Percentiles rank a stretch among this genome's conserved stretches.
These are phyloP conservation scores for Collichthys lucidus DNA, from an alignment of 2,113 vertebrate genomes.

Conservation along the genomic window DNA sequence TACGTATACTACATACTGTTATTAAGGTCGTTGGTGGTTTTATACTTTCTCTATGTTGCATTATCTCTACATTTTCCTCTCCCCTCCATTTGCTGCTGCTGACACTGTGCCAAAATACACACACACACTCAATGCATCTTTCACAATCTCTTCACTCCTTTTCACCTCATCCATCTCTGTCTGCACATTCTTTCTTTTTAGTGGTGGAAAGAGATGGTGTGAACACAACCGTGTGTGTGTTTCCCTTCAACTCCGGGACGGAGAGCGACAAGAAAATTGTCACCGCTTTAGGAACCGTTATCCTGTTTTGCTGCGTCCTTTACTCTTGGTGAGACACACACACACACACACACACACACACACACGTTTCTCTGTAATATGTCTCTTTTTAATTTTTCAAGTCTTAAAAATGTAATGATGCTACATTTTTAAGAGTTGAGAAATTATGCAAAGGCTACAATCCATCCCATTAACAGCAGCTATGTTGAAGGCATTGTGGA, in stretches of 20 bases:
- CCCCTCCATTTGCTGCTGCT: background rate
- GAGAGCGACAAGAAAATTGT: slow-evolving; percentile 91
- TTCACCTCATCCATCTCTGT: slow-evolving; percentile 41
- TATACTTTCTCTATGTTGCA: background rate
- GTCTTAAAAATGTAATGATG: too few species aligned
- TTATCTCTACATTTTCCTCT: background rate
- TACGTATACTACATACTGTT: background rate
- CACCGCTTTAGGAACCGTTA: slow-evolving; percentile 86
- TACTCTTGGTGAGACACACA: slow-evolving; percentile 91
- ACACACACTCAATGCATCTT: slow-evolving; percentile 30
- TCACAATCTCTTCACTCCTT: slow-evolving; percentile 6
- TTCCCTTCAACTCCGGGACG: slow-evolving; percentile 87
- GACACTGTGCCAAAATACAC: slow-evolving; percentile 43
- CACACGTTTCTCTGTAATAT: background rate
- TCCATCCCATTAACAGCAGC: slow-evolving; percentile 1
- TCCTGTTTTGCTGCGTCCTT: slow-evolving; percentile 91
- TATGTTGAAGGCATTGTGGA: background rate
- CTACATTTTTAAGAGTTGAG: background rate
- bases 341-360: slow-evolving; percentile 15
- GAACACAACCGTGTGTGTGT: slow-evolving; percentile 91
- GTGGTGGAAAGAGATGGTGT: slow-evolving; percentile 75
- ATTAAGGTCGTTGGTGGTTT: slow-evolving; percentile 8
- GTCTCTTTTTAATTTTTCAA: background rate
- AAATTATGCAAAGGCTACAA: background rate
- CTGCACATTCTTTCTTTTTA: slow-evolving; percentile 60